These are phyloP conservation scores for Dorcus parallelipipedus DNA, from an alignment of 2,888 invertebrate genomes.

Conservation along the genomic window DNA sequence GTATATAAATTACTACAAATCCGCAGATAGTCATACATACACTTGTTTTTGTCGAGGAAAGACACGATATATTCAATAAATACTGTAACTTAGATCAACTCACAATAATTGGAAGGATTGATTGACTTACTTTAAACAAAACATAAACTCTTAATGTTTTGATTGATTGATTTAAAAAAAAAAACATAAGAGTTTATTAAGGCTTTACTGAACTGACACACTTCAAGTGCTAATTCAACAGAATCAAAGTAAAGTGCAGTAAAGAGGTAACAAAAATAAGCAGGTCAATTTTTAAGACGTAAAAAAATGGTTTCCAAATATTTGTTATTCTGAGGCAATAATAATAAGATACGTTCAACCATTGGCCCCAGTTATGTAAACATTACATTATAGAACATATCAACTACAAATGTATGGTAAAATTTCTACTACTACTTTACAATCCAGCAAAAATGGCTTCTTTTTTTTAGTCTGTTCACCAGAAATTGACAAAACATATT, in stretches of 20 bases:
- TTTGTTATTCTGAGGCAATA: constrained; percentile 38
- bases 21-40: constrained; percentile 31
- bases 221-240: too few relatives aligned
- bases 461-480: constrained; percentile 6
- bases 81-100: constrained; percentile 20
- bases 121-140: not conserved
- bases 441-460: not conserved
- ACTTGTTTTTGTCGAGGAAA: constrained; percentile 23
- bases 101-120: constrained; percentile 24
- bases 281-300: not conserved
- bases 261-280: constrained; percentile 4
- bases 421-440: not conserved
- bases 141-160: too few relatives aligned
- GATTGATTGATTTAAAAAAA: too few relatives aligned
- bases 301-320: not conserved
- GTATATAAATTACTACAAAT: constrained; percentile 36
- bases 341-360: constrained; percentile 45
- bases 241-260: not conserved
- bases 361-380: constrained; percentile 43
- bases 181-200: too few relatives aligned
- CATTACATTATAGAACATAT: constrained; percentile 12
- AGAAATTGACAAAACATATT: constrained; percentile 29
- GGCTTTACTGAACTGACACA: too few relatives aligned
- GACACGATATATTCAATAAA: constrained; percentile 24
- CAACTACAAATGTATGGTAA: not conserved